phyloP scores from a whole-genome alignment of 2,888 invertebrate species.

The Acrocera orbiculus region DNA sequence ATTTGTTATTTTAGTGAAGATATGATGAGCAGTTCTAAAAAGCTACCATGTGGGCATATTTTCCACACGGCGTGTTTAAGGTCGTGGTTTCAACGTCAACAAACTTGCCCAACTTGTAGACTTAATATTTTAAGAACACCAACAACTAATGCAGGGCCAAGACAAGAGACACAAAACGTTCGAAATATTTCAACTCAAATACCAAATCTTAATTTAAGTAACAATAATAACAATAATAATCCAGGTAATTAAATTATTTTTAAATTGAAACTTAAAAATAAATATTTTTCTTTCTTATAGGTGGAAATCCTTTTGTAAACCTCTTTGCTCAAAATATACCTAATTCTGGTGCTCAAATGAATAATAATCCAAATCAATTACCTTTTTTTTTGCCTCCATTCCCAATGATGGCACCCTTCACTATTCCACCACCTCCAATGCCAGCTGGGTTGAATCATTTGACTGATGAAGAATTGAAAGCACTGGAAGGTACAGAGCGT shows the following conservation, averaged over 20 bases:
- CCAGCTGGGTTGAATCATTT: constrained; percentile 57
- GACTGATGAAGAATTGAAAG: constrained; percentile 63
- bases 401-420: constrained; percentile 36
- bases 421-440: constrained; percentile 53
- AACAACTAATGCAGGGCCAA: constrained; percentile 23
- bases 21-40: constrained; percentile 67
- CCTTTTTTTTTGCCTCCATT: constrained; percentile 30
- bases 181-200: constrained; percentile 8
- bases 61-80: constrained; percentile 95
- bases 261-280: not conserved
- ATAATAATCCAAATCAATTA: constrained; percentile 9
- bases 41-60: constrained; percentile 96
- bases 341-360: constrained; percentile 6
- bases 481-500: constrained; percentile 79
- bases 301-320: constrained; percentile 14
- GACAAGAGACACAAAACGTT: constrained; percentile 19
- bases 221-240: constrained; percentile 5
- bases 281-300: constrained; percentile 11
- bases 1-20: constrained; percentile 44
- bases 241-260: constrained; percentile 10
- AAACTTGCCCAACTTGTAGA: constrained; percentile 97
- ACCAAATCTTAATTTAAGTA: constrained; percentile 16
- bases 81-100: constrained; percentile 99
- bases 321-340: constrained; percentile 12
- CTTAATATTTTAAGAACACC: constrained; percentile 56